A percentile compares a stretch with the other conserved stretches of the same genome.
phyloP scores from a whole-genome alignment of 2,113 vertebrate genomes.

The Urocitellus parryii region DNA sequence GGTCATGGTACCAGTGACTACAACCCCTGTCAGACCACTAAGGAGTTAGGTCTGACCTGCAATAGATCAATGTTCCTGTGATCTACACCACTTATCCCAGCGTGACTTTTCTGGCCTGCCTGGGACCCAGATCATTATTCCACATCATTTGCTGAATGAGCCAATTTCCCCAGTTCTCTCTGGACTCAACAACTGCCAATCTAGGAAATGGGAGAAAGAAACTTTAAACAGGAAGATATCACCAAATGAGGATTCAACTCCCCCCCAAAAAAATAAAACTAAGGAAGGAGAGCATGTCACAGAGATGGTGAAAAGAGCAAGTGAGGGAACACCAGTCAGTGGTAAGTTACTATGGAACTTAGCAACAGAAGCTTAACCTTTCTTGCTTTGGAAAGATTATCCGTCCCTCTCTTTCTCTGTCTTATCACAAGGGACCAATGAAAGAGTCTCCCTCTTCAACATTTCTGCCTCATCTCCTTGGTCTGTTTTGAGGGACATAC shows the following conservation, averaged over 20 bases:
- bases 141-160: neutral
- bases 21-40: neutral
- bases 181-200: neutral
- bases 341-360: neutral
- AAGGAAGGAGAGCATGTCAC: neutral
- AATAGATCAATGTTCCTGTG: neutral
- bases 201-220: neutral
- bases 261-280: neutral
- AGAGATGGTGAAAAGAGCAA: neutral
- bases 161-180: neutral
- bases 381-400: neutral
- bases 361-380: neutral
- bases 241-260: neutral
- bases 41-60: neutral
- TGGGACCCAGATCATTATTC: neutral
- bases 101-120: neutral
- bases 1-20: neutral
- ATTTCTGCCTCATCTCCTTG: neutral
- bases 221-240: neutral
- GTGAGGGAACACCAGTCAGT: neutral
- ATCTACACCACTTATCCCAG: no score
- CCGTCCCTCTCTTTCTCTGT: neutral
- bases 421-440: neutral
- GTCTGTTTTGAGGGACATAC: neutral
- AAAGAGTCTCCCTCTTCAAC: neutral